phyloP scores from a whole-genome alignment of 2,888 invertebrate genomes.

The Mantis religiosa region DNA sequence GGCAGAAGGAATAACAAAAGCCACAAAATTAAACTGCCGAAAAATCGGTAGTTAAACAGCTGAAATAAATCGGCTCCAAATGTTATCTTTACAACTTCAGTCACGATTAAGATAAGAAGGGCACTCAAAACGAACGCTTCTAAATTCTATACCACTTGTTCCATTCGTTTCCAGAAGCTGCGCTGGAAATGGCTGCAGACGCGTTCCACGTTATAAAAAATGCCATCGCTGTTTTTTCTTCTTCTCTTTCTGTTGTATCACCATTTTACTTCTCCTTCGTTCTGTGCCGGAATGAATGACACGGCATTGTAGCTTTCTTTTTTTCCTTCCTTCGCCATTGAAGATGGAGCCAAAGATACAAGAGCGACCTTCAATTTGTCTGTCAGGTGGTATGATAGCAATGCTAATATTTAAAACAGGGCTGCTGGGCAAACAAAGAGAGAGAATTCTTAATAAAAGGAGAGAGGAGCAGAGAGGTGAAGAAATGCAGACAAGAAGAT shows the following conservation, averaged over 20 bases:
- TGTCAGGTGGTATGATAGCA: slow-evolving; percentile 28
- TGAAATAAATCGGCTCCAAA: no score
- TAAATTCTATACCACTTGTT: neutral
- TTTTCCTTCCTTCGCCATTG: slow-evolving; percentile 5
- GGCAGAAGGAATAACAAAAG: no score
- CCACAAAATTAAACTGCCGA: no score
- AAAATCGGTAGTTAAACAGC: no score
- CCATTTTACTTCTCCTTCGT: slow-evolving; percentile 2
- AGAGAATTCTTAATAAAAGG: neutral
- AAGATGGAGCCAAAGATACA: slow-evolving; percentile 27
- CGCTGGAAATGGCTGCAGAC: slow-evolving; percentile 19
- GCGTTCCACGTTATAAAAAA: slow-evolving; percentile 19
- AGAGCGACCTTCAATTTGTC: slow-evolving; percentile 30
- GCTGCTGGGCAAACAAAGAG: neutral
- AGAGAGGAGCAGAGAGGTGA: neutral
- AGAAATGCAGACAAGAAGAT: neutral
- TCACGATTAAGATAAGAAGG: no score
- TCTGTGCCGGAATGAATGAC: slow-evolving; percentile 23
- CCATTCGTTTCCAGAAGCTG: slow-evolving; percentile 18
- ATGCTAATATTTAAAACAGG: slow-evolving; percentile 28
- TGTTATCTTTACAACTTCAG: no score
- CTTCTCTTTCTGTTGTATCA: slow-evolving; percentile 2
- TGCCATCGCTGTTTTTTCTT: neutral
- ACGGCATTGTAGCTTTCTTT: slow-evolving; percentile 20
- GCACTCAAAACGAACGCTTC: no score